Percentiles rank a stretch among this genome's conserved stretches.
These are phyloP conservation scores for Pituophis catenifer DNA, from an alignment of 2,113 vertebrate species.

Conservation along the genomic window DNA sequence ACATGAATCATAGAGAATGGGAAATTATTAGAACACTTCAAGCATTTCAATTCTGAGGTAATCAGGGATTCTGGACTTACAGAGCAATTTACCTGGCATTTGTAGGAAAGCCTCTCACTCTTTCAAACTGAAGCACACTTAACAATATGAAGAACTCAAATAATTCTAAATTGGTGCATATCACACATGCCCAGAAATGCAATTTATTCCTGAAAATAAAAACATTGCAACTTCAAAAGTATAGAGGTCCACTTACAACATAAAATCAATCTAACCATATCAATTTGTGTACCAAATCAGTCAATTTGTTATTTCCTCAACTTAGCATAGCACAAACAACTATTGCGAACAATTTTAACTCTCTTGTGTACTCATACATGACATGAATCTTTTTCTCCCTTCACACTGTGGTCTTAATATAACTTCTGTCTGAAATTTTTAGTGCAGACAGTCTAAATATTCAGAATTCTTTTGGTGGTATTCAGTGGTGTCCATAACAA, in stretches of 20 bases:
- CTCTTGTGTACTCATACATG: conserved; percentile 6
- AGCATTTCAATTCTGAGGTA: conserved; percentile 67
- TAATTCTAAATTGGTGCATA: conserved; percentile 69
- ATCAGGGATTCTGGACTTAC: conserved; percentile 67
- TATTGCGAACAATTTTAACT: conserved; percentile 48
- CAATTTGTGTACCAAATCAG: conserved; percentile 49
- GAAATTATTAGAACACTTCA: conserved; percentile 64
- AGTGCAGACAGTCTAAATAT: neutral
- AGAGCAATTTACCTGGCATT: conserved; percentile 70
- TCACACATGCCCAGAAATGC: conserved; percentile 63
- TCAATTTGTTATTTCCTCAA: conserved; percentile 46
- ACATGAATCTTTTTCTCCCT: conserved; percentile 29
- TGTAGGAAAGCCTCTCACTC: conserved; percentile 66
- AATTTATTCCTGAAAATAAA: conserved; percentile 71
- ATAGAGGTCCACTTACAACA: conserved; percentile 45
- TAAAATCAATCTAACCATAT: conserved; percentile 53
- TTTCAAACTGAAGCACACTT: conserved; percentile 70
- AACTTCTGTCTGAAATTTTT: neutral
- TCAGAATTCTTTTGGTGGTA: neutral
- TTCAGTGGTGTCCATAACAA: neutral
- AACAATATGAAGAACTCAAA: conserved; percentile 69
- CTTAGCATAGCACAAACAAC: conserved; percentile 23
- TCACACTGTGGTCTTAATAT: conserved; percentile 9
- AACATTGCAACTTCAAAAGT: conserved; percentile 62
- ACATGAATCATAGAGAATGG: conserved; percentile 57